Conservation (phyloP, 2,888 invertebrate species). For the Eupeodes luniger region DNA sequence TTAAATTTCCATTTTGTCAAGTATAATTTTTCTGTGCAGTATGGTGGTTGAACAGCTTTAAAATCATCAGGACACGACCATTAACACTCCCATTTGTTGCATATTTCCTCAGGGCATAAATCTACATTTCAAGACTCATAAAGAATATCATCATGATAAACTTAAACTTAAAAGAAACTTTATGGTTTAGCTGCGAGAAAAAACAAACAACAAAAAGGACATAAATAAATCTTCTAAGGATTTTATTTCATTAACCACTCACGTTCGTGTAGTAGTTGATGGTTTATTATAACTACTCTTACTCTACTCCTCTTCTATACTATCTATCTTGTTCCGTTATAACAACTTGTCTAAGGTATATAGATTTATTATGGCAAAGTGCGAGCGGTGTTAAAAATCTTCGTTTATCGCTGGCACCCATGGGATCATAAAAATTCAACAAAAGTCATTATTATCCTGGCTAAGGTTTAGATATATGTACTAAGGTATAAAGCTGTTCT, state of each 20-base stretch:
- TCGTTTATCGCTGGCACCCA: constrained; percentile 1
- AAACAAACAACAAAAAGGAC: background rate
- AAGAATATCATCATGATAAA: background rate
- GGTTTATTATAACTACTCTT: constrained; percentile 42
- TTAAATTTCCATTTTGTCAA: no score
- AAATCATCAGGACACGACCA: background rate
- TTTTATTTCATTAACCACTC: constrained; percentile 59
- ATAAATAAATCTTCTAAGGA: constrained; percentile 35
- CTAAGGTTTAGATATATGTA: background rate
- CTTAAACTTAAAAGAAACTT: constrained; percentile 1
- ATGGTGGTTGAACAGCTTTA: background rate
- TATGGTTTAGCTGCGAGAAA: background rate
- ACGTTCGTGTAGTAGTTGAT: constrained; percentile 43
- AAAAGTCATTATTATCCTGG: constrained; percentile 12
- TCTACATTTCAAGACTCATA: no score
- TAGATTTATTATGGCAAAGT: background rate
- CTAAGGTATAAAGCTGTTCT: background rate
- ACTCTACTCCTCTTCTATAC: no score
- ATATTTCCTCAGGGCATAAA: background rate
- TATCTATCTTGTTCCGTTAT: constrained; percentile 26
- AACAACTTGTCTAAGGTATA: background rate
- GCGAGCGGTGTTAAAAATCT: constrained; percentile 1
- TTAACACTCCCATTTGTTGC: background rate
- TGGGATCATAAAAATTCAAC: background rate
- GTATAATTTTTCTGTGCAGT: no score